A percentile compares a stretch with the other conserved stretches of the same genome.
These are phyloP conservation scores for Microplitis manilae DNA, from an alignment of 2,888 invertebrate genomes.

Conservation along the genomic window DNA sequence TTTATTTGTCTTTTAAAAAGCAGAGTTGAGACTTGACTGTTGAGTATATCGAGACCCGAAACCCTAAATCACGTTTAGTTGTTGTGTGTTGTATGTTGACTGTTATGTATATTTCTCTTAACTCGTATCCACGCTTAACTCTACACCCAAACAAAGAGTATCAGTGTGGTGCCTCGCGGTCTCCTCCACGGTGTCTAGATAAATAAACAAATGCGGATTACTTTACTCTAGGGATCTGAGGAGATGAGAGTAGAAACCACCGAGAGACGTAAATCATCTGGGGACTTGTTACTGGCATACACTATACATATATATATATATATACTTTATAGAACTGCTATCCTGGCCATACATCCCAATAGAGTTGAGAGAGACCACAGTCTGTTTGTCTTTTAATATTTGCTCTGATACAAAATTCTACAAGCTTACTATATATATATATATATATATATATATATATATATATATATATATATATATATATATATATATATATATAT, in stretches of 20 bases:
- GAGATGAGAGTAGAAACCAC: not conserved
- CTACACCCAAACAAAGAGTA: not conserved
- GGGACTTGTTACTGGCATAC: conserved; percentile 63
- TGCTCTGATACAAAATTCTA: conserved; percentile 24
- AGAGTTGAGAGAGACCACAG: not conserved
- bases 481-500: too few relatives aligned
- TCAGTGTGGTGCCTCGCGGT: conserved; percentile 51
- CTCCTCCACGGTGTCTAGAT: conserved; percentile 60
- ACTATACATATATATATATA: not conserved
- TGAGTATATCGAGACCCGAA: conserved; percentile 67
- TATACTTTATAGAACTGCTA: not conserved
- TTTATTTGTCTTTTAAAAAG: conserved; percentile 56
- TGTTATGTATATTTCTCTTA: not conserved
- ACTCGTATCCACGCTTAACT: not conserved
- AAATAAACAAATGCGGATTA: conserved; percentile 71
- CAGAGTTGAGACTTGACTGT: conserved; percentile 52
- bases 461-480: too few relatives aligned
- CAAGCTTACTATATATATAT: not conserved
- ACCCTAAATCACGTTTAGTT: conserved; percentile 63
- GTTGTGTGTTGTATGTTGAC: not conserved
- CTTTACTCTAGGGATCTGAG: conserved; percentile 58
- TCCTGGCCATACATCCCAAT: conserved; percentile 17
- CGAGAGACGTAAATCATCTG: conserved; percentile 64
- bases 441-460: too few relatives aligned
- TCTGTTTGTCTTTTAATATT: conserved; percentile 36